Base-by-base conservation (phyloP, 2,797 vertebrate species). In the Pipistrellus pipistrellus region DNA sequence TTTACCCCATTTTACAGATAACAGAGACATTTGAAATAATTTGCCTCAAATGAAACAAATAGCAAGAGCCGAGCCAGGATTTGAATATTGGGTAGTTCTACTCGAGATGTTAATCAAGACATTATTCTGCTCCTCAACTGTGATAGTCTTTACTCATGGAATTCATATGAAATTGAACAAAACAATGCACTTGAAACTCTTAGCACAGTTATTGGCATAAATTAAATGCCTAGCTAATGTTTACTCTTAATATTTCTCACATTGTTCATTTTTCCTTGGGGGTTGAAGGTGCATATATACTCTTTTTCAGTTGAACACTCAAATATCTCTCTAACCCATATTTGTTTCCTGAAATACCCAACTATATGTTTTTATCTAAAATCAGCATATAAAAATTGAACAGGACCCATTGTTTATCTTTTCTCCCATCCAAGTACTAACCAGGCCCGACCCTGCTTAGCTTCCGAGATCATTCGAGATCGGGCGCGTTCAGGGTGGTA, bases 121-220 rank as follows among this genome's bases (percentile, higher is more conserved):
- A 53, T 73, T 88, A 69, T 92, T 66, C 32, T 92, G 13, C 13
- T 76, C 21, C 8, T 72, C 7, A 59, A 10, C 2, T 73, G 8
- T 38, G 32, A 69, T 46, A 76, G 53, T 69, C 18, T 78, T 96
- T 83, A 71, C n/a, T 62, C 41, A 78, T 64, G 92, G 6, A 4
- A 57, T 59, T 93, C 41, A 69, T 14, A n/a, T 41, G 25, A 4
- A 94, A 17, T 62, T 88, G 91, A 90, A 57, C 73, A 73, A 90
- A 84, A 88, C 46, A 53, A 83, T 48, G 15, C 66, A 66, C 76
- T 15, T 85, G 38, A 92, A 88, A 71, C 55, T 93, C 27, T 76
- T 84, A 82, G 44, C 12, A 55, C 20, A 90, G n/a, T 88, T 92
- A 53, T 14, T 88, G 66, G 10, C 46, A 90, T 76, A 88, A 85